Evolutionary conservation across 2,888 invertebrate genomes (phyloP).

Genomic region (Nezara viridula): DNA sequence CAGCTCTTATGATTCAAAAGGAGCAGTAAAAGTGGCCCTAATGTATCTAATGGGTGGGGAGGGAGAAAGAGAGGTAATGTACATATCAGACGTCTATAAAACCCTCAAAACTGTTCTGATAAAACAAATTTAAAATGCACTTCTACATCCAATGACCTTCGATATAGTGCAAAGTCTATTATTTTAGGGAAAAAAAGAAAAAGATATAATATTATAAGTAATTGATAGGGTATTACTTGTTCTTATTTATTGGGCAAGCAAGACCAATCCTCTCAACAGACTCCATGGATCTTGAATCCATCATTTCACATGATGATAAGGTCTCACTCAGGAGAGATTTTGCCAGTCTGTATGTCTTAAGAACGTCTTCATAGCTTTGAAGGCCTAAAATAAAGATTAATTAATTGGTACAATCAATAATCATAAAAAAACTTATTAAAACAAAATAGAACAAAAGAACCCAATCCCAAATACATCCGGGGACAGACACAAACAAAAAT

Average conservation of each 20-base stretch:
- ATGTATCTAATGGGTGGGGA: too few relatives aligned
- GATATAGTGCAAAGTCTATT: too few relatives aligned
- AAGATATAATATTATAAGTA: too few relatives aligned
- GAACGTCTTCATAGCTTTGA: conserved; percentile 81
- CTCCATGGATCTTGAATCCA: conserved; percentile 83
- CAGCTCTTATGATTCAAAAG: too few relatives aligned
- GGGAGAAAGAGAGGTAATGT: too few relatives aligned
- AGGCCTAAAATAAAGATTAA: conserved; percentile 73
- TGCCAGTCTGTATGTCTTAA: conserved; percentile 82
- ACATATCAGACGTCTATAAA: too few relatives aligned
- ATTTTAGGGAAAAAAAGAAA: too few relatives aligned
- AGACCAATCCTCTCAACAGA: conserved; percentile 70
- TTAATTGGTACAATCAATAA: background rate
- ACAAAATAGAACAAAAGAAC: background rate
- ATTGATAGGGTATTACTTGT: too few relatives aligned
- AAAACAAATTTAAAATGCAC: too few relatives aligned
- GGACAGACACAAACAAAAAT: conserved; percentile 20
- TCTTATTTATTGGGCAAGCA: conserved; percentile 67
- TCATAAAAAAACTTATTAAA: background rate
- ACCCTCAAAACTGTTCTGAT: too few relatives aligned
- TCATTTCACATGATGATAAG: conserved; percentile 95
- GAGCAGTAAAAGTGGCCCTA: too few relatives aligned
- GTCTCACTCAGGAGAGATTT: conserved; percentile 87
- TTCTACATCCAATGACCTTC: too few relatives aligned
- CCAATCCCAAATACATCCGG: background rate